Conservation (phyloP, 2,797 vertebrate species). For the Sebastes kiyomatsui region DNA sequence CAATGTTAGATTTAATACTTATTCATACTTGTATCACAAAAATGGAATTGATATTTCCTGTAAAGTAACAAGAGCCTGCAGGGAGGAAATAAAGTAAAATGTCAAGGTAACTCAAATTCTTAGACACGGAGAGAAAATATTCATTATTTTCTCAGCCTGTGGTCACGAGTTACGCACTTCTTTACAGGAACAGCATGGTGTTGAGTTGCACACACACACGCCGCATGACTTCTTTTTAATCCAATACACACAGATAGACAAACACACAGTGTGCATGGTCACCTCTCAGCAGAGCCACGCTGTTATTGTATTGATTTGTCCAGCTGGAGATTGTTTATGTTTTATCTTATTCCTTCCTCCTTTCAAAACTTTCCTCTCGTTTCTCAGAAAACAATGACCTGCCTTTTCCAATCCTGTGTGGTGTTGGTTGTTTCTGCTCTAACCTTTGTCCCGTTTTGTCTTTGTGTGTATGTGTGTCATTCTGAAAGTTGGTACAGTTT, state of each 20-base stretch:
- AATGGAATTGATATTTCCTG: constrained; percentile 8
- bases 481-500: background rate
- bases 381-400: background rate
- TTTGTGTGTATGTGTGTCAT: background rate
- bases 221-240: constrained; percentile 25
- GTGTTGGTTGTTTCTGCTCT: constrained; percentile 42
- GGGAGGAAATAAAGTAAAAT: constrained; percentile 31
- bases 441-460: constrained; percentile 41
- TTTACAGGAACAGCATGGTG: constrained; percentile 32
- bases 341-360: background rate
- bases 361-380: constrained; percentile 12
- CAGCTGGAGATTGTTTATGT: constrained; percentile 29
- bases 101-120: constrained; percentile 6
- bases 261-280: constrained; percentile 20
- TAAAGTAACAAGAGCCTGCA: constrained; percentile 3
- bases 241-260: background rate
- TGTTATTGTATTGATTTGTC: constrained; percentile 42
- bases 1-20: constrained; percentile 3
- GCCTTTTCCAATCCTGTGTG: constrained; percentile 33
- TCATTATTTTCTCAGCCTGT: constrained; percentile 20
- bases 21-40: constrained; percentile 8
- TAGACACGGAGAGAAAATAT: background rate
- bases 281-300: constrained; percentile 13
- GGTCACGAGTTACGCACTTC: constrained; percentile 25
- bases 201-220: constrained; percentile 25